These are phyloP conservation scores for Plagiodera versicolora DNA, from an alignment of 2,888 invertebrate species.

Conservation along the genomic window DNA sequence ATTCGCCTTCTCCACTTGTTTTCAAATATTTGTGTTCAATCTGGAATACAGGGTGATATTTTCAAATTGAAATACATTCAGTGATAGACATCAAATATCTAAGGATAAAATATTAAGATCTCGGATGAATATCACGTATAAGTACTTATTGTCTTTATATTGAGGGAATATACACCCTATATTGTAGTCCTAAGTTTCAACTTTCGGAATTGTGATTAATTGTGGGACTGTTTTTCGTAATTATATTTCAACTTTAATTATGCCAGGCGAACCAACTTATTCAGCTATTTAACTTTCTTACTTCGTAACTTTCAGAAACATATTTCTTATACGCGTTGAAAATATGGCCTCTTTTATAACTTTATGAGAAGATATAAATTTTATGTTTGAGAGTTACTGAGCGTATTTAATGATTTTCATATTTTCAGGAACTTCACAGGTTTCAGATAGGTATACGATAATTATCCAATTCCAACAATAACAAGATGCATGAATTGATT, in stretches of 20 bases:
- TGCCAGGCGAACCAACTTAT: slow-evolving; percentile 43
- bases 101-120: too few relatives aligned
- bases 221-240: slow-evolving; percentile 48
- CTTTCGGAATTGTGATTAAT: slow-evolving; percentile 55
- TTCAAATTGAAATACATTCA: too few relatives aligned
- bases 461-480: too few relatives aligned
- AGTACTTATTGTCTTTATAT: too few relatives aligned
- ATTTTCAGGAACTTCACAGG: not conserved
- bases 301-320: slow-evolving; percentile 39
- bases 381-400: not conserved
- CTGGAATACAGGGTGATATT: too few relatives aligned
- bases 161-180: not conserved
- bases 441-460: too few relatives aligned
- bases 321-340: slow-evolving; percentile 45
- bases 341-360: slow-evolving; percentile 32
- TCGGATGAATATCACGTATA: too few relatives aligned
- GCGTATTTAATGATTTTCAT: not conserved
- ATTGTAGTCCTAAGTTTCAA: slow-evolving; percentile 10
- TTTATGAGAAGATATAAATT: slow-evolving; percentile 13
- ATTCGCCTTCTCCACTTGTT: too few relatives aligned
- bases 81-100: too few relatives aligned
- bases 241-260: slow-evolving; percentile 44
- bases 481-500: too few relatives aligned
- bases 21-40: too few relatives aligned
- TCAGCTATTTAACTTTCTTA: slow-evolving; percentile 48